Conservation (phyloP, 2,797 vertebrate genomes). For the Allobates femoralis region DNA sequence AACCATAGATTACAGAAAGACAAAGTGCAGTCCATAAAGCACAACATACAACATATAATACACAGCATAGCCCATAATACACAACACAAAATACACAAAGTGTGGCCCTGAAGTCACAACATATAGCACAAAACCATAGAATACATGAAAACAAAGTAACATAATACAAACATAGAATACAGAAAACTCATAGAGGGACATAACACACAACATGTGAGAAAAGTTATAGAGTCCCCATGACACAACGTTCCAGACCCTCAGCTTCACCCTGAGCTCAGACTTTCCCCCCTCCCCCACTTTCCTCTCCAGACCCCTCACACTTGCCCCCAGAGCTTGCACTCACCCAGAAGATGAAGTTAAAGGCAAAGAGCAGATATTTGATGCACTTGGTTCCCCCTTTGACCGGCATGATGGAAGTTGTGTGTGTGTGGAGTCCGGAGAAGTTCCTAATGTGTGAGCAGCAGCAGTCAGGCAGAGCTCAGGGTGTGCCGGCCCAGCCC, state of each 20-base stretch:
- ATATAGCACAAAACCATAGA: neutral
- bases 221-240: too few relatives aligned
- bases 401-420: slow-evolving; percentile 77
- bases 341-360: slow-evolving; percentile 97
- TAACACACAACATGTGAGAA: neutral
- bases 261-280: neutral
- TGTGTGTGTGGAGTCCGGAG: neutral
- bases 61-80: neutral
- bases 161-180: neutral
- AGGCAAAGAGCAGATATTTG: slow-evolving; percentile 94
- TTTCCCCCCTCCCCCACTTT: neutral
- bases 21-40: too few relatives aligned
- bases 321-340: slow-evolving; percentile 69
- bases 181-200: neutral
- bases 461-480: fast-evolving
- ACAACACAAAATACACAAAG: neutral
- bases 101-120: too few relatives aligned
- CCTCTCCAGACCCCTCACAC: neutral
- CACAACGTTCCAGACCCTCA: neutral
- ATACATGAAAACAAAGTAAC: neutral
- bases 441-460: fast-evolving
- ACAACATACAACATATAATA: too few relatives aligned
- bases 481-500: fast-evolving
- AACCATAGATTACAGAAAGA: neutral
- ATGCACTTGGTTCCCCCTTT: slow-evolving; percentile 93